phyloP scores from a whole-genome alignment of 2,113 vertebrate genomes.

The Podarcis cretensis region DNA sequence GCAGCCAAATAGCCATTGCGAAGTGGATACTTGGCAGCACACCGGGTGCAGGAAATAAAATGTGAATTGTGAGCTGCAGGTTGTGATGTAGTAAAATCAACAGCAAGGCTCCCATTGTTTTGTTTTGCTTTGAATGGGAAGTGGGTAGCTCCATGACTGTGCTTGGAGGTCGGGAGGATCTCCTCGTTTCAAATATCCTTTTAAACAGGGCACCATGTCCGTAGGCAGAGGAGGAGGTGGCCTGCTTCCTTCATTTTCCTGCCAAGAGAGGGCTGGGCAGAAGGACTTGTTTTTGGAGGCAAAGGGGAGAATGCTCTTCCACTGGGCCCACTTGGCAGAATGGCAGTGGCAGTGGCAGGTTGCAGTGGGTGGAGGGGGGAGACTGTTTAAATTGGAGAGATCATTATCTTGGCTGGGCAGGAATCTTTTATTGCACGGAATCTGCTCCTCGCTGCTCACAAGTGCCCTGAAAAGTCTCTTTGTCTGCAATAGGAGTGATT shows the following conservation, averaged over 20 bases:
- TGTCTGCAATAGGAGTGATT: neutral
- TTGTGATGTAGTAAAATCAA: neutral
- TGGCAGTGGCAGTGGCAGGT: neutral
- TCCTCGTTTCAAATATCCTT: neutral
- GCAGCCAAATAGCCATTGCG: neutral
- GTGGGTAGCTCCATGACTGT: neutral
- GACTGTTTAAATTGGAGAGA: neutral
- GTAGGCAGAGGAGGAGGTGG: too few relatives aligned
- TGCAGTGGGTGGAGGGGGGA: neutral
- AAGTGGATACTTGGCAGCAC: neutral
- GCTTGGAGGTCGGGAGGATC: neutral
- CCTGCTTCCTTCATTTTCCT: neutral
- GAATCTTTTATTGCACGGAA: neutral
- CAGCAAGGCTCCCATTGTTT: neutral
- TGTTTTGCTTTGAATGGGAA: neutral
- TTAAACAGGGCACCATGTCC: neutral
- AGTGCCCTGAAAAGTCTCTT: conserved; percentile 2
- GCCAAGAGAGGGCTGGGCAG: rapidly evolving
- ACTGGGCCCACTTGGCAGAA: neutral
- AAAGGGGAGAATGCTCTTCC: neutral
- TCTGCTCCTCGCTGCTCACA: neutral
- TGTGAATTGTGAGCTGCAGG: neutral
- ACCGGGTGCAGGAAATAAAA: neutral
- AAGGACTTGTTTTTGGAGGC: neutral
- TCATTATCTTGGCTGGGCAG: rapidly evolving